Conservation (phyloP, 1,140 invertebrate species). For the Zaprionus taronus region DNA sequence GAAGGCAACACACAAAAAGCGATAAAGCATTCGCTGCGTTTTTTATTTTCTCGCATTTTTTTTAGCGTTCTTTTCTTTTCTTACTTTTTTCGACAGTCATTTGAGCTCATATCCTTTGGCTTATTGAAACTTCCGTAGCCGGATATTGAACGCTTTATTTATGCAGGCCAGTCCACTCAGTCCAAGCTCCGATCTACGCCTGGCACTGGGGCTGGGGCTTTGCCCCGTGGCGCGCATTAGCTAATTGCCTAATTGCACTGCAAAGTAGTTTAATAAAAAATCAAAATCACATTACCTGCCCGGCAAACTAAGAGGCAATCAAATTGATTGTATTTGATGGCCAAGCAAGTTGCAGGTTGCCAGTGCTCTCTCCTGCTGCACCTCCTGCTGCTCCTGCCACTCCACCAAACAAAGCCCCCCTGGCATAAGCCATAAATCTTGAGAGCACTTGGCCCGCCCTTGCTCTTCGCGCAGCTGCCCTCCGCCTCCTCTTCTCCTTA, state of each 20-base stretch:
- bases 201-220: neutral
- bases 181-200: too few relatives aligned
- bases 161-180: slow-evolving; percentile 8
- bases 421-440: slow-evolving; percentile 75
- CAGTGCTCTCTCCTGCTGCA: too few relatives aligned
- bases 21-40: slow-evolving; percentile 40
- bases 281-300: slow-evolving; percentile 68
- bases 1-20: slow-evolving; percentile 15
- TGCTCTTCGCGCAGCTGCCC: slow-evolving; percentile 2
- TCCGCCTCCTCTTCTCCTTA: neutral
- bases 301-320: slow-evolving; percentile 60
- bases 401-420: slow-evolving; percentile 30
- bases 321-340: slow-evolving; percentile 81
- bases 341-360: slow-evolving; percentile 19
- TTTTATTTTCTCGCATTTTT: slow-evolving; percentile 1
- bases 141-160: slow-evolving; percentile 73
- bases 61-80: neutral
- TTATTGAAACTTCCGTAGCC: slow-evolving; percentile 68
- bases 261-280: slow-evolving; percentile 57
- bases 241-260: slow-evolving; percentile 70
- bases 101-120: slow-evolving; percentile 67
- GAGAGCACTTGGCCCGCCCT: slow-evolving; percentile 59
- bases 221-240: slow-evolving; percentile 28
- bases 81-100: slow-evolving; percentile 64
- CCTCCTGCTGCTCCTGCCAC: slow-evolving; percentile 15